Percentiles rank a stretch among this genome's conserved stretches.
These are phyloP conservation scores for Sciurus vulgaris DNA, from an alignment of 2,797 vertebrate genomes.

Conservation along the genomic window DNA sequence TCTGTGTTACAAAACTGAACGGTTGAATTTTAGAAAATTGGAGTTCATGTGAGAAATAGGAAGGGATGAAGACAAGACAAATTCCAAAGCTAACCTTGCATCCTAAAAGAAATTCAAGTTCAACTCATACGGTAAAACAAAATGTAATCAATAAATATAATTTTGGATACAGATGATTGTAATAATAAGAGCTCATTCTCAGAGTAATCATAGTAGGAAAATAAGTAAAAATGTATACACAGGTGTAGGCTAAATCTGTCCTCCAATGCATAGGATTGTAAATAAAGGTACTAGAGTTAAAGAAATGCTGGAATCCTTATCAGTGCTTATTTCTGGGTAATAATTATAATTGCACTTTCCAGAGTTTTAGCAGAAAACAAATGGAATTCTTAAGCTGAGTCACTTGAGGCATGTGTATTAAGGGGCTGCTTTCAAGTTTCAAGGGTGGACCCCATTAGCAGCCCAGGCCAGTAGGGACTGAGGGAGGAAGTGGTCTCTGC, in stretches of 20 bases:
- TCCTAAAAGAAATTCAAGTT: conserved; percentile 31
- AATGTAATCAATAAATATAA: background rate
- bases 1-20: background rate
- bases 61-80: background rate
- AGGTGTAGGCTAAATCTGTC: background rate
- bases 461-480: too few species aligned
- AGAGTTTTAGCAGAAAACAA: conserved; percentile 8
- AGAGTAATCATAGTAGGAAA: background rate
- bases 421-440: background rate
- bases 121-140: background rate
- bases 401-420: background rate
- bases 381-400: background rate
- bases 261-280: background rate
- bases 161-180: background rate
- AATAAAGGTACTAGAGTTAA: background rate
- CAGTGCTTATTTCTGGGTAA: background rate
- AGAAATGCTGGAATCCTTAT: background rate
- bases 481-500: background rate
- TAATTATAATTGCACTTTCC: background rate
- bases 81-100: background rate
- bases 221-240: background rate
- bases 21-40: background rate
- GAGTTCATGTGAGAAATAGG: background rate
- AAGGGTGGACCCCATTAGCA: background rate
- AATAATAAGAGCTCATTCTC: background rate